Evolutionary conservation across 2,113 vertebrate genomes (phyloP), one percentile per base, ranked within the genome.

Genomic region (Bos indicus): DNA sequence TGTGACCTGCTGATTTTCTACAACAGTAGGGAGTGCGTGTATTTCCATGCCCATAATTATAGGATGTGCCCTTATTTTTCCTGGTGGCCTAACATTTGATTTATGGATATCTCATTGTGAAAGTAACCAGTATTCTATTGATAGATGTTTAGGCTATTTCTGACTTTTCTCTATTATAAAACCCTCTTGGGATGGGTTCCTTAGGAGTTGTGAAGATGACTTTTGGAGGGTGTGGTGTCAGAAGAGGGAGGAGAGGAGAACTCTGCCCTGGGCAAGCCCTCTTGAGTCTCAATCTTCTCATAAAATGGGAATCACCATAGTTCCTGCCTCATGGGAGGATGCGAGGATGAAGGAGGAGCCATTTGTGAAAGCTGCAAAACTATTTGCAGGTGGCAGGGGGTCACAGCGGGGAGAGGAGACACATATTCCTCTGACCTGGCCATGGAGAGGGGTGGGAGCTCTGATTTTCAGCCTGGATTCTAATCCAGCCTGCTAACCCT

Each of bases 381-480:
- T 36, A 2, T 52, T n/a, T 8, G 15, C 12, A 14, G 64, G 6
- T 17, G 9, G 10, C 17, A 59, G 64, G n/a, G 51, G 10, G 19
- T 33, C 48, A 5, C 0, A 2, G 2, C 1, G 0, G 17, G 48
- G 46, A 3, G 48, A 8, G n/a, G 46, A 77, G 33, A n/a, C 19
- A 2, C 33, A 4, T 19, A 16, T 12, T 36, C 71, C 59, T 59
- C 48, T 21, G 62, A 30, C 9, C 21, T 30, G 43, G 57, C 36
- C 40, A 0, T 10, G 36, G 43, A 81, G 26, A 25, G 16, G 52
- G 12, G 33, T 14, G 0, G 23, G 36, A 54, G 28, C 36, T 46
- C 90, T 59, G 78, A 36, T 3, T 51, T 59, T 64, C 80, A 80
- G 60, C 51, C 89, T 74, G 52, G 43, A 60, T 33, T 30, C 67